phyloP scores from a whole-genome alignment of 2,888 invertebrate genomes.

The Ditylenchus weischeri region DNA sequence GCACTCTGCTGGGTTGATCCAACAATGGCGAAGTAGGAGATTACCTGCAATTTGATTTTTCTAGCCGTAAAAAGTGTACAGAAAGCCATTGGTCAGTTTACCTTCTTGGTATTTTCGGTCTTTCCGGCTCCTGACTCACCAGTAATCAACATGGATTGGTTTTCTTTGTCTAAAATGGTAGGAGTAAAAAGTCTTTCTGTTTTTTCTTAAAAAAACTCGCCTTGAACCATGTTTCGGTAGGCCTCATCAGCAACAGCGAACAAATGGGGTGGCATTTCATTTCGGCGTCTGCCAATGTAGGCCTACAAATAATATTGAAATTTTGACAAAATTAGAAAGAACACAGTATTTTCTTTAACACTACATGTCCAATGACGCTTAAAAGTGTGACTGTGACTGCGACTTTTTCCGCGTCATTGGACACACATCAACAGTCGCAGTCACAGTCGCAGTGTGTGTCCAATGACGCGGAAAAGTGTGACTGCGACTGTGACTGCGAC shows the following conservation, averaged over 20 bases:
- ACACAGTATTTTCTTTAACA: too few relatives aligned
- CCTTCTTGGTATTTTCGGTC: conserved; percentile 87
- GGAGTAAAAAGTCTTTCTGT: neutral
- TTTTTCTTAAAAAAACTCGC: conserved; percentile 61
- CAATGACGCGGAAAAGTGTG: too few relatives aligned
- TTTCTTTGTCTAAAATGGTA: conserved; percentile 49
- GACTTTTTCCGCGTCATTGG: too few relatives aligned
- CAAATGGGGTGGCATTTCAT: conserved; percentile 73
- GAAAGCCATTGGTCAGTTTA: neutral
- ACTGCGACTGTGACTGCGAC: too few relatives aligned
- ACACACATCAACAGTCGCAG: too few relatives aligned
- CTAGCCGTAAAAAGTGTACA: too few relatives aligned
- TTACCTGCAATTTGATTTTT: conserved; percentile 67
- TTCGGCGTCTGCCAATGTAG: conserved; percentile 58
- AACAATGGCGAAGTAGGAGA: conserved; percentile 82
- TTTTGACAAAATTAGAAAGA: neutral
- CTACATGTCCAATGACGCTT: too few relatives aligned
- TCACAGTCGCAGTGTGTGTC: too few relatives aligned
- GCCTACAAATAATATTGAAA: conserved; percentile 26
- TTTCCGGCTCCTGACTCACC: conserved; percentile 99
- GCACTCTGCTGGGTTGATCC: conserved; percentile 66
- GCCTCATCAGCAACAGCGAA: conserved; percentile 95
- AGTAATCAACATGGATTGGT: conserved; percentile 88
- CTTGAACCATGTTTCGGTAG: conserved; percentile 99
- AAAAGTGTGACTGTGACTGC: too few relatives aligned